These are phyloP conservation scores for Euthynnus affinis DNA, from an alignment of 2,797 vertebrate species.

Conservation along the genomic window DNA sequence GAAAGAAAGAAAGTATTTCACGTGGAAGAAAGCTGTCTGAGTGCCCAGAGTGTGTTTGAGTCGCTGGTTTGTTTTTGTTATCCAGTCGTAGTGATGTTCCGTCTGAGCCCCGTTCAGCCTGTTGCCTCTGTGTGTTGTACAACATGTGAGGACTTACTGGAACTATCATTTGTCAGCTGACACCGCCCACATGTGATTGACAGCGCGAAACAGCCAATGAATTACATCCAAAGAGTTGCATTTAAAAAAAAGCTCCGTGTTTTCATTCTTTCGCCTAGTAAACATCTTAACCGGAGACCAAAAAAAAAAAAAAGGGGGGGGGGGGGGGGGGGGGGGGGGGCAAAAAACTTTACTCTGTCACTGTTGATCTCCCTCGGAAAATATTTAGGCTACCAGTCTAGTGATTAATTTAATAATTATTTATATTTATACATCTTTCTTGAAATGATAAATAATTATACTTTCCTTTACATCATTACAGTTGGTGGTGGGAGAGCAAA, in stretches of 20 bases:
- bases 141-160: conserved; percentile 87
- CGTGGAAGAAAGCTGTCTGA: conserved; percentile 25
- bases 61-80: conserved; percentile 58
- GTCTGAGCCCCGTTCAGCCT: conserved; percentile 71
- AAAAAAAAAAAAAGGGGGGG: neutral
- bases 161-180: conserved; percentile 85
- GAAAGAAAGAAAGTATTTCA: conserved; percentile 17
- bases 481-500: neutral
- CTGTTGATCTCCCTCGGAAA: neutral
- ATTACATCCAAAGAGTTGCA: conserved; percentile 5
- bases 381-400: neutral
- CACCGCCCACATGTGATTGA: conserved; percentile 82
- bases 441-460: neutral
- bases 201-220: conserved; percentile 83
- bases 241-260: conserved; percentile 46
- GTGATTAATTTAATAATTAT: neutral
- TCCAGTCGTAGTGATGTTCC: conserved; percentile 63
- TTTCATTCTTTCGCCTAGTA: conserved; percentile 69
- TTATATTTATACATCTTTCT: neutral
- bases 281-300: conserved; percentile 57
- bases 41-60: conserved; percentile 23
- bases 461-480: neutral
- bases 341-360: neutral
- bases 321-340: no score
- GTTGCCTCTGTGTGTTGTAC: conserved; percentile 81